These are phyloP conservation scores for western clawed frog (Xenopus tropicalis) DNA, from an alignment of 2,113 vertebrate genomes.

Conservation along the genomic window DNA sequence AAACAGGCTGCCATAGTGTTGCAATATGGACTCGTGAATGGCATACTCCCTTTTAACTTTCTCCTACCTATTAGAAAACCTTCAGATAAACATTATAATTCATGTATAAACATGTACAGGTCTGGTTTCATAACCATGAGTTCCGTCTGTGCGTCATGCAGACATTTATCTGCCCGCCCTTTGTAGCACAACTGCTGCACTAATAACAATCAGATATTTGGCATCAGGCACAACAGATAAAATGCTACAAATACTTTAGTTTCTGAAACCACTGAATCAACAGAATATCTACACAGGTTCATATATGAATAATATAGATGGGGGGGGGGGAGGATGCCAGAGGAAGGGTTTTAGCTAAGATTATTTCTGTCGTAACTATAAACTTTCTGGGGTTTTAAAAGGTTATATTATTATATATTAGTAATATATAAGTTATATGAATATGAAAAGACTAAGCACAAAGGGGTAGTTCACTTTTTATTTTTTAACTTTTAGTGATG, in stretches of 20 bases:
- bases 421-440: too few relatives aligned
- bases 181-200: neutral
- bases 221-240: neutral
- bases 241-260: slow-evolving; percentile 1
- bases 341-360: too few relatives aligned
- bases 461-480: too few relatives aligned
- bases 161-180: slow-evolving; percentile 7
- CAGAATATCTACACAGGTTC: neutral
- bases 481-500: too few relatives aligned
- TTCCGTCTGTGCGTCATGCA: slow-evolving; percentile 19
- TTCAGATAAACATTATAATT: slow-evolving; percentile 29
- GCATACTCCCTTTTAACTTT: slow-evolving; percentile 49
- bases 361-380: too few relatives aligned
- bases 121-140: slow-evolving; percentile 9
- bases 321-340: too few relatives aligned
- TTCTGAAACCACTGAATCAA: neutral
- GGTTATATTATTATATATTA: too few relatives aligned
- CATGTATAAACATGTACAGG: slow-evolving; percentile 26
- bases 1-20: slow-evolving; percentile 65
- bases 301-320: too few relatives aligned
- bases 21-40: slow-evolving; percentile 54
- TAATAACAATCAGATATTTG: neutral
- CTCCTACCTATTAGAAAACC: slow-evolving; percentile 27
- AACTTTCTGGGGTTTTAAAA: neutral
- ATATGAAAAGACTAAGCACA: too few relatives aligned